phyloP scores from a whole-genome alignment of 2,888 invertebrate species.

The Liodrosophila aerea region DNA sequence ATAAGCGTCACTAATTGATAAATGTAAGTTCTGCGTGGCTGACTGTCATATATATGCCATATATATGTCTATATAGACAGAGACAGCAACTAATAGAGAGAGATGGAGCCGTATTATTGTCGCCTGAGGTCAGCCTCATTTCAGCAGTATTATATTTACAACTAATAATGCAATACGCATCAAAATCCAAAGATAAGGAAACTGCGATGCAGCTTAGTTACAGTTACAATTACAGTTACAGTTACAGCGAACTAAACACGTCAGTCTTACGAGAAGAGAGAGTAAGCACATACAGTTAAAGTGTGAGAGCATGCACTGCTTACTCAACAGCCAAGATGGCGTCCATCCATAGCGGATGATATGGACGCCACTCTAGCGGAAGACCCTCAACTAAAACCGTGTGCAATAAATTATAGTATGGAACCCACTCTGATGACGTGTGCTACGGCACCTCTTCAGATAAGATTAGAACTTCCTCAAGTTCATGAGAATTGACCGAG shows the following conservation, averaged over 20 bases:
- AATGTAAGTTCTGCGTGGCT: slow-evolving; percentile 65
- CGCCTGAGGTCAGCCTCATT: slow-evolving; percentile 10
- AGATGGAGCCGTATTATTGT: neutral
- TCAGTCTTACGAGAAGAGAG: slow-evolving; percentile 18
- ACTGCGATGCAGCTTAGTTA: slow-evolving; percentile 39
- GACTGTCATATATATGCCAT: slow-evolving; percentile 42
- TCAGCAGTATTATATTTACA: slow-evolving; percentile 33
- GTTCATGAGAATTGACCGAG: too few species aligned
- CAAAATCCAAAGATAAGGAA: slow-evolving; percentile 49
- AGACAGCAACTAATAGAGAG: neutral
- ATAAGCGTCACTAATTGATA: slow-evolving; percentile 76
- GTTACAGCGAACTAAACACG: slow-evolving; percentile 30
- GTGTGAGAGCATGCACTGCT: slow-evolving; percentile 10
- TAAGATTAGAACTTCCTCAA: too few species aligned
- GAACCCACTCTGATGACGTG: slow-evolving; percentile 21
- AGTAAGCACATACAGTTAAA: too few species aligned
- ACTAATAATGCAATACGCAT: slow-evolving; percentile 33
- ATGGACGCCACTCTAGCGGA: slow-evolving; percentile 37
- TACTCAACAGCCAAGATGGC: slow-evolving; percentile 61
- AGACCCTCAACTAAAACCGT: slow-evolving; percentile 32
- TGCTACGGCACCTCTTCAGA: slow-evolving; percentile 3
- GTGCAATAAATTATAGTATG: slow-evolving; percentile 42
- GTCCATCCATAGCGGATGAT: neutral
- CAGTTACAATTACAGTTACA: too few species aligned
- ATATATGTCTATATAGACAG: too few species aligned